Conservation (phyloP, 2,797 vertebrate genomes). For the Enoplosus armatus region DNA sequence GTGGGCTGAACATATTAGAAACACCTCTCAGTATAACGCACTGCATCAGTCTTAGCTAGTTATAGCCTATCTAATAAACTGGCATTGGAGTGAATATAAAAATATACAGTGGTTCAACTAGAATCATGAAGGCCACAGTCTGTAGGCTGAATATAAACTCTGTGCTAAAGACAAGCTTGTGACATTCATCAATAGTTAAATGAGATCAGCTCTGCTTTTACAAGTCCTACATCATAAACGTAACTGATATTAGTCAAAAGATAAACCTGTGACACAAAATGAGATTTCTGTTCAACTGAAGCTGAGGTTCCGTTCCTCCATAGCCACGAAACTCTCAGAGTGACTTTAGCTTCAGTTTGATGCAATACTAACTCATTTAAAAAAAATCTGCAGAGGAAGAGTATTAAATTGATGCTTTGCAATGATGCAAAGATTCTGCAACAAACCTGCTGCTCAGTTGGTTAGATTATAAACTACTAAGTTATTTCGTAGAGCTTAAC, state of each 20-base stretch:
- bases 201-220: slow-evolving; percentile 25
- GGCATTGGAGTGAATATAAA: neutral
- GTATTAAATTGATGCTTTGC: neutral
- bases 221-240: slow-evolving; percentile 7
- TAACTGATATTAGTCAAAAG: slow-evolving; percentile 60
- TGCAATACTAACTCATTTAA: neutral
- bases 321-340: slow-evolving; percentile 15
- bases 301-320: slow-evolving; percentile 11
- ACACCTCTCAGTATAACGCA: neutral
- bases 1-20: neutral
- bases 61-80: neutral
- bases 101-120: too few species aligned
- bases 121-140: neutral
- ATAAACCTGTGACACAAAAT: slow-evolving; percentile 63
- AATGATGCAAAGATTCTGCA: neutral
- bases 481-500: neutral
- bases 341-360: slow-evolving; percentile 15
- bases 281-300: slow-evolving; percentile 63
- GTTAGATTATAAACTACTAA: neutral
- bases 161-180: neutral
- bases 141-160: neutral
- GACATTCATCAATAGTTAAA: slow-evolving; percentile 30
- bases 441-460: neutral
- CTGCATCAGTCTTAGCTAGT: neutral
- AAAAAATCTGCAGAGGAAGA: neutral